phyloP scores from a whole-genome alignment of 2,888 invertebrate genomes.

The Drosophila nr. perissopoda region DNA sequence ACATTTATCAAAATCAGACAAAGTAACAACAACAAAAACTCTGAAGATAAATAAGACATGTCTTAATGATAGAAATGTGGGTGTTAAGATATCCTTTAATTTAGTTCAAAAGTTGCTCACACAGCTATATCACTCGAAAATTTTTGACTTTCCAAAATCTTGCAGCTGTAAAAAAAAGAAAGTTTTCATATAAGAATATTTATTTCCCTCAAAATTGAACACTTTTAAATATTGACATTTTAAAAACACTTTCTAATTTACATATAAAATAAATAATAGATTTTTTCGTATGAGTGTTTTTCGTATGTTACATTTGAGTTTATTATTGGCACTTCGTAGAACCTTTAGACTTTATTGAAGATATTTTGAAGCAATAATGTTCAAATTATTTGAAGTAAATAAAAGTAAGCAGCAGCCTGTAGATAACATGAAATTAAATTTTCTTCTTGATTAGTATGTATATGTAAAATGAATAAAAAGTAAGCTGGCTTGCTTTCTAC shows the following conservation, averaged over 20 bases:
- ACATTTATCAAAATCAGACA: constrained; percentile 68
- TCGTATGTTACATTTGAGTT: background rate
- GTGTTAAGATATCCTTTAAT: background rate
- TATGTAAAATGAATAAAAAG: background rate
- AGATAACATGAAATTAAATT: background rate
- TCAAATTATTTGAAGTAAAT: background rate
- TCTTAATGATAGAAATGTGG: background rate
- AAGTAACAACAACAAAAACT: constrained; percentile 27
- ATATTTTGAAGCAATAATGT: background rate
- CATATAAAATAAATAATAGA: background rate
- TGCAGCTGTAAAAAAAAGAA: background rate
- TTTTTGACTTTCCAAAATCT: background rate
- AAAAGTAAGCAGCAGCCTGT: background rate
- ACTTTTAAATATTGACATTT: background rate
- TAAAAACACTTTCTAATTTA: background rate
- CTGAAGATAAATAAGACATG: constrained; percentile 6
- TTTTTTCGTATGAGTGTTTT: background rate
- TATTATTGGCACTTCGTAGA: background rate
- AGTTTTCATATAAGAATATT: background rate
- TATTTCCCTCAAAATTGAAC: background rate
- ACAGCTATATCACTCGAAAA: background rate
- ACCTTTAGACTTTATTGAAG: background rate
- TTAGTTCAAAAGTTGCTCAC: background rate
- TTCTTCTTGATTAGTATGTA: background rate
- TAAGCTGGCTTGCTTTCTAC: background rate